Evolutionary conservation across 92 coral and sea anemone species (phyloP).

Genomic region (Diadumene lineata): DNA sequence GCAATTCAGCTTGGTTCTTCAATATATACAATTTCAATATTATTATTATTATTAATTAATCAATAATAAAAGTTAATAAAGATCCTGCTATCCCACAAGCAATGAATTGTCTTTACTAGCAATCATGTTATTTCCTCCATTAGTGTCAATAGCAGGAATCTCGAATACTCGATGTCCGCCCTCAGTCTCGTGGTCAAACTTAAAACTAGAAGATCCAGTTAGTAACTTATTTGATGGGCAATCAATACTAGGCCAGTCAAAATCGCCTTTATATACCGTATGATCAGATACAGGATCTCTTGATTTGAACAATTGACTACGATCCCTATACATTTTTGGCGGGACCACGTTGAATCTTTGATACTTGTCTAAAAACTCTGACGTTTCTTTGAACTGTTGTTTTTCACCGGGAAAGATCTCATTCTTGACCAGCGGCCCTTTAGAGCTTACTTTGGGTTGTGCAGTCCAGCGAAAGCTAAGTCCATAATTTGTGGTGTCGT

Average conservation of each 20-base stretch:
- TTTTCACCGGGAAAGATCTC: conserved; percentile 74
- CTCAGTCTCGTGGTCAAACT: conserved; percentile 86
- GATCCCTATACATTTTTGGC: conserved; percentile 79
- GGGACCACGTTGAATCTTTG: conserved; percentile 84
- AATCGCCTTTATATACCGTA: conserved; percentile 77
- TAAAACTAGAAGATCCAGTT: conserved; percentile 42
- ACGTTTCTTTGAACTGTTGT: conserved; percentile 55
- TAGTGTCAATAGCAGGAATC: conserved; percentile 44
- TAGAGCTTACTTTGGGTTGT: conserved; percentile 61
- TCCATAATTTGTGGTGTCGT: conserved; percentile 84
- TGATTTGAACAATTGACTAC: conserved; percentile 83
- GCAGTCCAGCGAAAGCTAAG: conserved; percentile 70
- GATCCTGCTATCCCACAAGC: conserved; percentile 1
- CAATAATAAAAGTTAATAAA: too few relatives aligned
- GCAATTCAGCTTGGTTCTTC: too few relatives aligned
- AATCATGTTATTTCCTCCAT: conserved; percentile 36
- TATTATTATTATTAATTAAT: too few relatives aligned
- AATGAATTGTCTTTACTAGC: conserved; percentile 36
- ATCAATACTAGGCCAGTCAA: conserved; percentile 72
- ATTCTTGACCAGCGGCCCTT: conserved; percentile 72
- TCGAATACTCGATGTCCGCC: conserved; percentile 79
- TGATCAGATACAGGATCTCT: conserved; percentile 51
- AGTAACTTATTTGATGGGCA: conserved; percentile 76
- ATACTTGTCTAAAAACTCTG: conserved; percentile 91
- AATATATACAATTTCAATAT: too few relatives aligned